Percentiles rank a stretch among this genome's conserved stretches.
phyloP scores from a whole-genome alignment of 2,113 vertebrate species.

The Trachemys scripta region DNA sequence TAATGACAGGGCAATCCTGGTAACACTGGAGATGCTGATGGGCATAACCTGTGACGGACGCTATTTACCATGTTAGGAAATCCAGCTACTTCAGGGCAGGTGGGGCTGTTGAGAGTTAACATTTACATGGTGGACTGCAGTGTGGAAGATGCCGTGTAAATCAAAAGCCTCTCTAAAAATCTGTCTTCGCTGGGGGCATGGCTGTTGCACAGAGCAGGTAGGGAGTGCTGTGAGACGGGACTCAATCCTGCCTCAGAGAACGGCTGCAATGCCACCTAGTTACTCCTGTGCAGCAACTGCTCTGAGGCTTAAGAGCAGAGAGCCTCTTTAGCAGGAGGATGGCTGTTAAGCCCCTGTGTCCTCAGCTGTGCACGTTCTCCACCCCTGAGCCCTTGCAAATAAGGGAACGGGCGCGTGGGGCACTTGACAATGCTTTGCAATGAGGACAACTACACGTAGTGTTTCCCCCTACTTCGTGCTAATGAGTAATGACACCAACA shows the following conservation, averaged over 20 bases:
- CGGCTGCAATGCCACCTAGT: not conserved
- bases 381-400: not conserved
- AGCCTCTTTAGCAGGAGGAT: not conserved
- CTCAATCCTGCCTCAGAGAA: not conserved
- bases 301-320: not conserved
- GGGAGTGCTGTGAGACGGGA: not conserved
- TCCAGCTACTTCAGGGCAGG: not conserved
- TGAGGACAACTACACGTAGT: not conserved
- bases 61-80: not conserved
- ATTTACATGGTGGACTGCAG: not conserved
- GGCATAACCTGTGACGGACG: not conserved
- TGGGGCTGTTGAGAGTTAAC: not conserved
- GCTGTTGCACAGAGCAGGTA: not conserved
- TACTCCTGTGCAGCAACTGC: not conserved
- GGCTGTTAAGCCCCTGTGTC: not conserved
- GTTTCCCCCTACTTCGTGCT: not conserved
- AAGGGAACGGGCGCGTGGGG: not conserved
- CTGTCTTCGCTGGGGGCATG: not conserved
- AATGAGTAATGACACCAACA: not conserved
- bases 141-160: not conserved
- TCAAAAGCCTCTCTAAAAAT: not conserved
- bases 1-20: accelerated
- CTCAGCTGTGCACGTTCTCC: not conserved
- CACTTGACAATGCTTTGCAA: not conserved
- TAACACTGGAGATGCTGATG: not conserved